Base-by-base conservation (phyloP, 2,888 invertebrate species). In the Meteorus cinctellus region DNA sequence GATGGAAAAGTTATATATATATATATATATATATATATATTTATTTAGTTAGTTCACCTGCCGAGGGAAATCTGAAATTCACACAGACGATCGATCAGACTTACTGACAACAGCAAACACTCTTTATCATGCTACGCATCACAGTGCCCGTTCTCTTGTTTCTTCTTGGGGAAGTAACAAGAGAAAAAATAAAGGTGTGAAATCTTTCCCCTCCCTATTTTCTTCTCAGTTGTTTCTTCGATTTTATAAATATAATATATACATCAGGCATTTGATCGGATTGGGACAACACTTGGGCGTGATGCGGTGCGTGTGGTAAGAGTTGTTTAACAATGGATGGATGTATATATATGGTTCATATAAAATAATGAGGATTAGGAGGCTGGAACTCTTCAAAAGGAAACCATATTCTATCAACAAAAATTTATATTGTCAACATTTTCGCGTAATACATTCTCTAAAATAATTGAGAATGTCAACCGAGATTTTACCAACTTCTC, bases 91-190 rank as follows among this genome's bases (percentile, higher is more conserved):
- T 70, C 70, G 70, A 70, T 70, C 70, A 70, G 27, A 60, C 70
- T 70, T 70, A 70, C 70, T 70, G 70, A 70, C 70, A 70, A 70
- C 70, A 70, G 70, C 70, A 70, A 70, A 70, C 70, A 70, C 60
- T 29, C 70, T 70, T 27, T 41, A 70, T 70, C 70, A 70, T 36
- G 60, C 41, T 34, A 70, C 70, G 60, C 19, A 41, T 31, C n/a
- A 29, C 48, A 48, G 16, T 55, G 41, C 55, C 24, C 27, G 60
- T 45, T 41, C 60, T 70, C 55, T 69, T n/a, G 12, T 29, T 10
- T 31, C 34, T 31, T 34, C n/a, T n/a, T 63, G n/a, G 16, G n/a
- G 14, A 51, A 19, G n/a, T 1, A 55, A 55, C n/a, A 8, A 8
- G 8, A 55, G 10, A 8, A 55, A 55, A 19, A 19, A 19, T 4